Conservation (phyloP, 2,888 invertebrate genomes). For the Hydroisotoma schaefferi region DNA sequence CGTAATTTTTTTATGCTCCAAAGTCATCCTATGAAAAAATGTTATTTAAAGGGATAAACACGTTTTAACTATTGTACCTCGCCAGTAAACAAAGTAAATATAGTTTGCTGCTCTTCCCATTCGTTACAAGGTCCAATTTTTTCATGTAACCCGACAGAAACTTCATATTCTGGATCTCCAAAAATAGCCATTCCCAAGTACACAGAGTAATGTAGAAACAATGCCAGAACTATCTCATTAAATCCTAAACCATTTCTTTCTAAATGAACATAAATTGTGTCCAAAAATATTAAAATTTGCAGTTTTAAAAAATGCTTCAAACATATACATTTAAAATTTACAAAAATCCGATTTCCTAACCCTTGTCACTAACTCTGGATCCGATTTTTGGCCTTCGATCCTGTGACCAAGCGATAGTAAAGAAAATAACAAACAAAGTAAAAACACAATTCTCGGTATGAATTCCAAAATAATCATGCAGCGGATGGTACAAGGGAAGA, state of each 20-base stretch:
- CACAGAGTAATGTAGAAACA: constrained; percentile 62
- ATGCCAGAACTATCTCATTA: constrained; percentile 51
- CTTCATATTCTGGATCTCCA: constrained; percentile 64
- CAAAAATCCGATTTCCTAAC: too few species aligned
- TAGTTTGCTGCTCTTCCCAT: constrained; percentile 50
- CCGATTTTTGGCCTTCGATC: constrained; percentile 55
- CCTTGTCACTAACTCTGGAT: constrained; percentile 15
- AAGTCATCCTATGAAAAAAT: neutral
- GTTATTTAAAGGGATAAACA: neutral
- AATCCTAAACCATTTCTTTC: constrained; percentile 26
- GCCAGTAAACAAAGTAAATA: constrained; percentile 45
- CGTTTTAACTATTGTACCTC: constrained; percentile 25
- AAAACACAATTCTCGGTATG: constrained; percentile 71
- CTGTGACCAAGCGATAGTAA: constrained; percentile 60
- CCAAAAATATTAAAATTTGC: too few species aligned
- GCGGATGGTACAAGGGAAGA: constrained; percentile 69
- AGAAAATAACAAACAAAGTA: constrained; percentile 61
- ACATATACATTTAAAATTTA: too few species aligned
- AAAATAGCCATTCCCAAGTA: constrained; percentile 64
- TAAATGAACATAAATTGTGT: neutral
- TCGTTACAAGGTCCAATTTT: constrained; percentile 69
- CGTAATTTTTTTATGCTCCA: too few species aligned
- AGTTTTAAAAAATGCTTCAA: too few species aligned
- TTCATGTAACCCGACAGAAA: constrained; percentile 69
- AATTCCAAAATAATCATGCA: constrained; percentile 66